Percentiles rank a stretch among this genome's conserved stretches.
Evolutionary conservation across 1,140 invertebrate species (phyloP).

Genomic region (Drosophila ambigua): DNA sequence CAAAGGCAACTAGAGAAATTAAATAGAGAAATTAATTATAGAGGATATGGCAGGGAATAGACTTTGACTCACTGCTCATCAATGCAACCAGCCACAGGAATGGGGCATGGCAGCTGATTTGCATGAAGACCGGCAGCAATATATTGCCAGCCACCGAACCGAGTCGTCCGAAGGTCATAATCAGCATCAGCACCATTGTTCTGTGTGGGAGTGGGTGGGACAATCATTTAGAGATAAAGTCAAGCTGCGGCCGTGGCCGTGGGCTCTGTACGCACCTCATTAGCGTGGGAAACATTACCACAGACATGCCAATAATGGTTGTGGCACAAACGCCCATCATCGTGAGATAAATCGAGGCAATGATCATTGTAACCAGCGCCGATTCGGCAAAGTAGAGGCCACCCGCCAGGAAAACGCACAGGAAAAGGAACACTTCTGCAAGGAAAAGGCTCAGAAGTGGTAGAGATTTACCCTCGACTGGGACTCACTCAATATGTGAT

Average conservation of each 20-base stretch:
- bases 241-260: too few species aligned
- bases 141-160: conserved; percentile 64
- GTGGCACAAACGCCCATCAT: conserved; percentile 85
- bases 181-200: conserved; percentile 69
- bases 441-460: background rate
- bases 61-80: conserved; percentile 50
- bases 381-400: conserved; percentile 50
- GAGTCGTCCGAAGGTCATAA: conserved; percentile 68
- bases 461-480: too few species aligned
- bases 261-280: conserved; percentile 83
- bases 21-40: background rate
- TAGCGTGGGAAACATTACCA: conserved; percentile 86
- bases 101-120: conserved; percentile 52
- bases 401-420: conserved; percentile 54
- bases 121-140: conserved; percentile 56
- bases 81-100: conserved; percentile 55
- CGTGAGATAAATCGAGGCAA: conserved; percentile 78
- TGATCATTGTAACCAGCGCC: conserved; percentile 19
- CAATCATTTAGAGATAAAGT: background rate
- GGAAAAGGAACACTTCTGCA: conserved; percentile 57
- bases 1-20: conserved; percentile 49
- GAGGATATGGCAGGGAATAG: background rate
- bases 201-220: conserved; percentile 6
- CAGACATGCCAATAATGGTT: conserved; percentile 85
- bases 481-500: conserved; percentile 63